Evolutionary conservation across 2,113 vertebrate genomes (phyloP), one percentile per base, ranked within the genome.

Genomic region (Nerophis ophidion): DNA sequence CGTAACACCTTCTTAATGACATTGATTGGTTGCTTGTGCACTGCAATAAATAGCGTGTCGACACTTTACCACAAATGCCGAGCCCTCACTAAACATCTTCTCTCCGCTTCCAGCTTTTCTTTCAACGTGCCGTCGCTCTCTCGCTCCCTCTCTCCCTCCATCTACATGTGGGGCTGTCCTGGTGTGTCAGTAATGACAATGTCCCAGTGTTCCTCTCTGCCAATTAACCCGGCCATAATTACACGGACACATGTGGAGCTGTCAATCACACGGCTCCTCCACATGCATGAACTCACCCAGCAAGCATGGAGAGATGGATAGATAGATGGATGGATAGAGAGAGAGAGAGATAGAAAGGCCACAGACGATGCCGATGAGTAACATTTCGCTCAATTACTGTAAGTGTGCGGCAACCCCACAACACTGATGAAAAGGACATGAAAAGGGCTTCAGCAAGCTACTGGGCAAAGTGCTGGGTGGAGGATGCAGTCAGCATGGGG

Each of bases 201-300:
- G 83, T 88, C 85, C 84, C 80, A 75, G 84, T 76, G 81, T 89
- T 88, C 87, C 85, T 86, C 84, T 82, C 84, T 84, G 85, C 80
- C 87, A 90, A 90, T 90, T 90, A 90, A 85, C 75, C 80, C 58
- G 62, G 70, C 75, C 76, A 50, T 90, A 90, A 91, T 90, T 90
- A 89, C 87, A 87, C 82, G 86, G 86, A 83, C 84, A 84, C 87
- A 86, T 83, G 88, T 84, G 85, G 87, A 85, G 88, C 85, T 84
- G 88, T 86, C 89, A 87, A 83, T 91, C 90, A 87, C 15, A 34
- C 6, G 38, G 68, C 72, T 81, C 68, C 80, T 84, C 83, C 74
- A 71, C 87, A 85, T 26, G 26, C 80, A 86, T 81, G 83, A 89
- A 87, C 75, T 83, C 82, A 64, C 70, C 88, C 85, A 79, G 86